Percentiles rank a stretch among this genome's conserved stretches.
Conservation (phyloP, 2,888 invertebrate genomes). For the Epicampocera succincta region DNA sequence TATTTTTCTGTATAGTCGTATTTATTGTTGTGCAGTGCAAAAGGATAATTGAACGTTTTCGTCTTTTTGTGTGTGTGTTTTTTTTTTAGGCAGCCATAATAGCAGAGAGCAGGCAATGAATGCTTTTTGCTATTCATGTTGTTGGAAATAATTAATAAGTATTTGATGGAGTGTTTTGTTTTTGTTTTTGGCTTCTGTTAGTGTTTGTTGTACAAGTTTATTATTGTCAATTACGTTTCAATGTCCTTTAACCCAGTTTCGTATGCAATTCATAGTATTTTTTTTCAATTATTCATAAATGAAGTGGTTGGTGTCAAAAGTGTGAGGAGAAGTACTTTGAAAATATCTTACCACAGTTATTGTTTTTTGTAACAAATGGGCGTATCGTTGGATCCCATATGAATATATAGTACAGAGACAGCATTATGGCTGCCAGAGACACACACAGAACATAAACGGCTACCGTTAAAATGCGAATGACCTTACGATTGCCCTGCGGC, state of each 20-base stretch:
- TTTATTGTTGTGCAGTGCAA: background rate
- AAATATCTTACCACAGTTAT: slow-evolving; percentile 81
- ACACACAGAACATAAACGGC: slow-evolving; percentile 96
- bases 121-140: background rate
- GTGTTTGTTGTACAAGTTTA: background rate
- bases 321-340: background rate
- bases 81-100: background rate
- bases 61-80: slow-evolving; percentile 3
- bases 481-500: slow-evolving; percentile 89
- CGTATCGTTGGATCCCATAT: slow-evolving; percentile 91
- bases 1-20: too few species aligned
- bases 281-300: background rate
- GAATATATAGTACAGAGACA: slow-evolving; percentile 96
- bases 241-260: slow-evolving; percentile 36
- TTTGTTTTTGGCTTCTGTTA: background rate
- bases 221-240: slow-evolving; percentile 12
- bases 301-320: background rate
- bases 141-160: background rate
- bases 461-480: slow-evolving; percentile 94
- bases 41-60: slow-evolving; percentile 42
- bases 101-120: background rate
- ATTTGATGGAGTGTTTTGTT: slow-evolving; percentile 25
- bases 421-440: slow-evolving; percentile 95
- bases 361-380: slow-evolving; percentile 80
- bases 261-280: slow-evolving; percentile 31